Base-by-base conservation (phyloP, 2,113 vertebrate species). In the Psettodes erumei region DNA sequence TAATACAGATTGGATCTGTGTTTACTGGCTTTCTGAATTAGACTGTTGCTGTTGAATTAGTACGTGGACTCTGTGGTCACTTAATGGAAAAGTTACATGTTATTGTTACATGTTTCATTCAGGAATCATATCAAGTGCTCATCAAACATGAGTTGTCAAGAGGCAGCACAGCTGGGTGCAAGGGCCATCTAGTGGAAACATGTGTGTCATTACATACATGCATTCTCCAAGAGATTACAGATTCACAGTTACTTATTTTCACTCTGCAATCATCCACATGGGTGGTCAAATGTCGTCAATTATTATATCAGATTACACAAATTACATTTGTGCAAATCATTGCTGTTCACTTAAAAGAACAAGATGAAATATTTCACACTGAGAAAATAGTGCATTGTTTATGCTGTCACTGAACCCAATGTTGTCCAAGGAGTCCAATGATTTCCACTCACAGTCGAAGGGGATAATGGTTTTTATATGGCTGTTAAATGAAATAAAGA, bases 101-200 rank as follows among this genome's bases (percentile, higher is more conserved):
- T 68, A 50, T 42, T 59, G n/a, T 54, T 25, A 16, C 23, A 37
- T 69, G 56, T 65, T 43, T 21, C 28, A 8, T 74, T 60, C 5
- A 58, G 47, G 47, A 82, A 71, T 81, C 51, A 80, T 43, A 79
- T 72, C 9, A 66, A 82, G 69, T 33, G 42, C 51, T 77, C 86
- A 85, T 86, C 72, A 82, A 75, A 72, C 62, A 56, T 51, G 59
- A 68, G 65, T 79, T 63, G 66, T 55, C 40, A 71, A 53, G 73
- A 79, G 62, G 42, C 45, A 51, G 45, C 87, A 83, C 62, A 83
- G 82, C 84, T 88, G 81, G 86, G 71, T 89, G 66, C 79, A 91
- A 89, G 86, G 83, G 90, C 92, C 94, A 93, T 90, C 94, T 94
- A 92, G 91, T 91, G 94, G 93, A 80, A 82, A 83, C 32, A 83